phyloP scores from a whole-genome alignment of 1,140 invertebrate genomes.

The Eufriesea mexicana region DNA sequence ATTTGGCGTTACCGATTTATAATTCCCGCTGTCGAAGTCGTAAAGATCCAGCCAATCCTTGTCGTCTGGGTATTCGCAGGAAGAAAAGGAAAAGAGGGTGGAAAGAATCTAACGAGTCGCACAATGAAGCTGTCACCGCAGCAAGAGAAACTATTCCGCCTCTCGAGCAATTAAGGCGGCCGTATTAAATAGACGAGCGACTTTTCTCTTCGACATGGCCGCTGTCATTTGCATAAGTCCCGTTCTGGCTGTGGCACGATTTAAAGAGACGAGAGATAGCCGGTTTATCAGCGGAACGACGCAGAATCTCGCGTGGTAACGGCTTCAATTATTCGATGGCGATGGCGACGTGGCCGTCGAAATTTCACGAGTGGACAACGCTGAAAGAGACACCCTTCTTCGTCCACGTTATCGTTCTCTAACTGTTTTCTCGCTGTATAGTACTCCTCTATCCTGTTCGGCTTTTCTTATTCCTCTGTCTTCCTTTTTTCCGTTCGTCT shows the following conservation, averaged over 20 bases:
- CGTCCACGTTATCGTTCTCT: not conserved
- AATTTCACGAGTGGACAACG: slow-evolving; percentile 36
- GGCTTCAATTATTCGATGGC: slow-evolving; percentile 54
- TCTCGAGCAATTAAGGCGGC: slow-evolving; percentile 44
- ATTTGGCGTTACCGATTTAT: not conserved
- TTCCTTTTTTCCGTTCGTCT: not conserved
- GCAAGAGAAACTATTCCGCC: slow-evolving; percentile 22
- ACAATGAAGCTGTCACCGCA: slow-evolving; percentile 20
- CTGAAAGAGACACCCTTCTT: not conserved
- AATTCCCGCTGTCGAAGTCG: not conserved
- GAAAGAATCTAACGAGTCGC: not conserved
- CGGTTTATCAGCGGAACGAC: slow-evolving; percentile 50
- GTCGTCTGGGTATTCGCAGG: no score
- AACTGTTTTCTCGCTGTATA: slow-evolving; percentile 6
- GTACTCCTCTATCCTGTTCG: not conserved
- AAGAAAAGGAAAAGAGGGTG: not conserved
- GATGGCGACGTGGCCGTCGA: slow-evolving; percentile 1
- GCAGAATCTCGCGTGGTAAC: slow-evolving; percentile 47
- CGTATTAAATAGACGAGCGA: slow-evolving; percentile 46
- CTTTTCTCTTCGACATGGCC: slow-evolving; percentile 42
- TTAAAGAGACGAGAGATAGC: slow-evolving; percentile 51
- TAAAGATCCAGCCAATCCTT: slow-evolving; percentile 1
- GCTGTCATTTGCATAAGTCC: slow-evolving; percentile 47
- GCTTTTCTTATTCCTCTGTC: not conserved
- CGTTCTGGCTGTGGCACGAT: slow-evolving; percentile 25